Evolutionary conservation across 1,140 invertebrate genomes (phyloP).

Genomic region (Micrasema longulum): DNA sequence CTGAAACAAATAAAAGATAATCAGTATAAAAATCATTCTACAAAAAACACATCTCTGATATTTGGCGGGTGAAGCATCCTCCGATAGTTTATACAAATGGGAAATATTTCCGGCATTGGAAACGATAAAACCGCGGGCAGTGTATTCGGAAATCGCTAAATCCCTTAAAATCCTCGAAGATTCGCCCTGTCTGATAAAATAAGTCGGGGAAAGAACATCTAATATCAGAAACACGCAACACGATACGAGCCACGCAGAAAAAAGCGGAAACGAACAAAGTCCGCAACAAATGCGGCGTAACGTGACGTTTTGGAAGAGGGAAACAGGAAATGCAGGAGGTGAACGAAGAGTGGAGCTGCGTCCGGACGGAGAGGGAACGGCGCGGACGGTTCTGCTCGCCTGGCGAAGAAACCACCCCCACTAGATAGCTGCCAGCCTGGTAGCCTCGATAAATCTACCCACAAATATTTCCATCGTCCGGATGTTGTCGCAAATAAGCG

Average conservation of each 20-base stretch:
- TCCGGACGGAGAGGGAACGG: conserved; percentile 18
- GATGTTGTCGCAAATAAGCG: conserved; percentile 33
- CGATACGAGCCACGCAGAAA: conserved; percentile 15
- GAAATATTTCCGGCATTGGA: conserved; percentile 14
- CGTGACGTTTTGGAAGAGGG: conserved; percentile 44
- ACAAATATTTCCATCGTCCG: conserved; percentile 31
- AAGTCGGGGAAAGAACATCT: conserved; percentile 27
- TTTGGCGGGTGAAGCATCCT: too few species aligned
- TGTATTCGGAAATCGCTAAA: conserved; percentile 34
- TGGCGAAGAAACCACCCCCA: conserved; percentile 18
- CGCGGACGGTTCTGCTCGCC: conserved; percentile 10
- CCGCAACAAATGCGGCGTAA: conserved; percentile 53
- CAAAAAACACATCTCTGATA: too few species aligned
- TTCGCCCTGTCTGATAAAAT: conserved; percentile 19
- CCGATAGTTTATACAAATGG: too few species aligned
- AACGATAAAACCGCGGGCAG: conserved; percentile 42
- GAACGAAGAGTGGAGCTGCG: conserved; percentile 36
- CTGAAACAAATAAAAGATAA: conserved; percentile 13
- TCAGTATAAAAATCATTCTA: too few species aligned
- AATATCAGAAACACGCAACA: conserved; percentile 34
- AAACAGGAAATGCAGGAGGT: conserved; percentile 34
- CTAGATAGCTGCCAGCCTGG: not conserved
- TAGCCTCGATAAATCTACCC: conserved; percentile 13
- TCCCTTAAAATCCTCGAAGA: conserved; percentile 33
- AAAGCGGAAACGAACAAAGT: conserved; percentile 49